Evolutionary conservation across 1,140 invertebrate species (phyloP).

Genomic region (Holcopasites calliopsidis): DNA sequence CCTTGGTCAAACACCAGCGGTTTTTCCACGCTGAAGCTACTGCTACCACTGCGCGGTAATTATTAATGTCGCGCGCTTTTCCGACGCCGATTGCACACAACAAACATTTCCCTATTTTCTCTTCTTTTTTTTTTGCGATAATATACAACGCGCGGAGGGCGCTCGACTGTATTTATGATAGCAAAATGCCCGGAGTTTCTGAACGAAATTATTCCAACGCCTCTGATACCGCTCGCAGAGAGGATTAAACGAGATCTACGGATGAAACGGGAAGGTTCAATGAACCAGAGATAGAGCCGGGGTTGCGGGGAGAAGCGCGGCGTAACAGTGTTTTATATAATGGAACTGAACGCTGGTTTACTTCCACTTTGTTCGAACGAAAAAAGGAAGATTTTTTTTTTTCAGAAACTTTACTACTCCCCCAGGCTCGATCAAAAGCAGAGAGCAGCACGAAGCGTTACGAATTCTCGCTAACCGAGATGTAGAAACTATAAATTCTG

Average conservation of each 20-base stretch:
- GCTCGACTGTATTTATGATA: not conserved
- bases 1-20: not conserved
- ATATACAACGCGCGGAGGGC: not conserved
- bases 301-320: conserved; percentile 1
- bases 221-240: not conserved
- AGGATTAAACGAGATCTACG: conserved; percentile 23
- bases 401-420: not conserved
- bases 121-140: not conserved
- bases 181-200: not conserved
- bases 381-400: not conserved
- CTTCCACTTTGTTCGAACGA: not conserved
- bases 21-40: not conserved
- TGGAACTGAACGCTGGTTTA: conserved; percentile 12
- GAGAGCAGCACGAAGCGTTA: not conserved
- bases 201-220: not conserved
- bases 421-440: conserved; percentile 8
- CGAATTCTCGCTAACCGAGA: too few species aligned
- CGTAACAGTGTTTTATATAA: conserved; percentile 31
- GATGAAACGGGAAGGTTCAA: conserved; percentile 3
- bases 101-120: too few species aligned
- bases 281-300: conserved; percentile 15
- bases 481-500: not conserved
- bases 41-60: not conserved
- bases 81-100: too few species aligned
- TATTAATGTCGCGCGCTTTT: too few species aligned